Base-by-base conservation (phyloP, 2,113 vertebrate genomes). In the Girardinichthys multiradiatus region DNA sequence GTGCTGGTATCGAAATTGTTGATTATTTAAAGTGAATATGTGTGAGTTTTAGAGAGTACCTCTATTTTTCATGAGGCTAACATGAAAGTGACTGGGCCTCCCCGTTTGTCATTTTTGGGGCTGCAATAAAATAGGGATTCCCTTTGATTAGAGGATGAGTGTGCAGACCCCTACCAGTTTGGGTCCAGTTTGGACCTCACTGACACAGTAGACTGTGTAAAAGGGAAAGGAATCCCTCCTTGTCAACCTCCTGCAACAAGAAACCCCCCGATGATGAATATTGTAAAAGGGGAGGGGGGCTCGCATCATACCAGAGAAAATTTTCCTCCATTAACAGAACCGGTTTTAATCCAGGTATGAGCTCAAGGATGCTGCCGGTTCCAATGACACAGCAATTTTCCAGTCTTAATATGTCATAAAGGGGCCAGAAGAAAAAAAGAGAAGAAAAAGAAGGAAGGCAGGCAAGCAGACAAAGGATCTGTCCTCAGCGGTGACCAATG, bases 151-250 rank as follows among this genome's bases (percentile, higher is more conserved):
- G 68, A 81, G 77, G 72, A 57, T 48, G 77, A 69, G 80, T 64
- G 76, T 45, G 79, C 89, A 92, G 89, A 86, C 88, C 84, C 76
- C 75, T 85, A 82, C 89, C 74, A 75, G 9, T 17, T 21, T 21
- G 76, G 82, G 74, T 76, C 85, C 28, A 27, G 75, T 82, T 87
- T 84, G 79, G 83, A 79, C 80, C 51, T 69, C 83, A 87, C 87
- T 90, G 89, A 90, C 91, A 89, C 64, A 80, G 87, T 88, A 92
- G 77, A 85, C 81, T 86, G 87, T 86, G n/a, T 89, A 77, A 85
- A 88, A 91, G 86, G 80, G 82, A 88, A 87, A 86, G 84, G 84
- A 89, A 86, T 86, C 82, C 86, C 81, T 87, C 72, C 74, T 73
- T 77, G 76, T 70, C 75, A 87, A 19, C 17, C 70, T 84, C 82